These are phyloP conservation scores for Cinara cedri DNA, from an alignment of 2,888 invertebrate species.

Conservation along the genomic window DNA sequence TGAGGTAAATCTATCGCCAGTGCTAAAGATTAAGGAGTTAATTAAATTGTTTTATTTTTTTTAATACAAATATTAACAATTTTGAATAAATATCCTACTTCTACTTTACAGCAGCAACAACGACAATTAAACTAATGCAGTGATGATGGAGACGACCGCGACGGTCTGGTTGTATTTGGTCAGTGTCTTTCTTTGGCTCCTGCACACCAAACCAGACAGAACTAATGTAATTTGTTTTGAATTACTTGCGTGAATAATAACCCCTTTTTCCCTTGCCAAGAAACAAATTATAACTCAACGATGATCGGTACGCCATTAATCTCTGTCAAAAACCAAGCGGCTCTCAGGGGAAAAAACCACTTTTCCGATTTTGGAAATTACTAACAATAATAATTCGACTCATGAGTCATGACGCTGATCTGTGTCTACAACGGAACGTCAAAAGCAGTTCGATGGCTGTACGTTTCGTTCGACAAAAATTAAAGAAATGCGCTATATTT, in stretches of 20 bases:
- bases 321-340: slow-evolving; percentile 50
- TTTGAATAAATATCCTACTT: slow-evolving; percentile 22
- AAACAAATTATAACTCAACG: slow-evolving; percentile 54
- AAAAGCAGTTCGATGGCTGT: slow-evolving; percentile 45
- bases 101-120: slow-evolving; percentile 27
- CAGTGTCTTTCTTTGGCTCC: slow-evolving; percentile 54
- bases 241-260: slow-evolving; percentile 54
- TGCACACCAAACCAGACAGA: slow-evolving; percentile 45
- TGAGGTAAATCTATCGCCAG: neutral
- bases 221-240: slow-evolving; percentile 56
- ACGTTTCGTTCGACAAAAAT: slow-evolving; percentile 30
- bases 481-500: slow-evolving; percentile 22
- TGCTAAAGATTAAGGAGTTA: too few relatives aligned
- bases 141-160: slow-evolving; percentile 40
- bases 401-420: slow-evolving; percentile 50
- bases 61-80: slow-evolving; percentile 2
- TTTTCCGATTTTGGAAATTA: slow-evolving; percentile 52
- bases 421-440: slow-evolving; percentile 44
- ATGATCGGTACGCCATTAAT: slow-evolving; percentile 54
- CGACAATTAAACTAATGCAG: slow-evolving; percentile 52
- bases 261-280: slow-evolving; percentile 48
- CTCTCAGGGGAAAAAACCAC: slow-evolving; percentile 45
- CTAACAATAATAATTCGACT: slow-evolving; percentile 54
- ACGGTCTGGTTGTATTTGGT: slow-evolving; percentile 47
- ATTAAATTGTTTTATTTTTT: too few relatives aligned